Conservation (phyloP, 2,888 invertebrate species). For the Eupeodes latifasciatus region DNA sequence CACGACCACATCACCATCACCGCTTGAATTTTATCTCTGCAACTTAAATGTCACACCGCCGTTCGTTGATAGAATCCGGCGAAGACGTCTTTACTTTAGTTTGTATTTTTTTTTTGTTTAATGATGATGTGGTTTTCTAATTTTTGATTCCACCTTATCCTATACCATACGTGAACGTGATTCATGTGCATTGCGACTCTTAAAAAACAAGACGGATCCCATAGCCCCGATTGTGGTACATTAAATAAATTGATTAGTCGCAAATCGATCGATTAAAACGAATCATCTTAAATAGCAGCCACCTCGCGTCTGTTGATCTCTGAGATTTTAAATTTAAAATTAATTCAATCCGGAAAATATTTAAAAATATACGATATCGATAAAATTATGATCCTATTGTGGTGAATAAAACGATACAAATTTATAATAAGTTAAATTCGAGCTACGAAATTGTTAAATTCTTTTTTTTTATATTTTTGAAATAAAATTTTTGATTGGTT, state of each 20-base stretch:
- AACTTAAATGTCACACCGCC: conserved; percentile 59
- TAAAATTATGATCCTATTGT: conserved; percentile 36
- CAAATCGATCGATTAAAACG: conserved; percentile 83
- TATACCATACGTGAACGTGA: conserved; percentile 37
- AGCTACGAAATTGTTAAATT: conserved; percentile 46
- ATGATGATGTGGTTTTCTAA: conserved; percentile 65
- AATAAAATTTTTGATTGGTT: conserved; percentile 47
- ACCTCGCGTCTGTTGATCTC: conserved; percentile 41
- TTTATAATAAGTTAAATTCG: conserved; percentile 47
- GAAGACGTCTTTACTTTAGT: conserved; percentile 30
- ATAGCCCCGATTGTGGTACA: conserved; percentile 60
- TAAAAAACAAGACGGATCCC: conserved; percentile 38
- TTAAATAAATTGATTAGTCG: conserved; percentile 82
- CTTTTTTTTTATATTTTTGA: conserved; percentile 37
- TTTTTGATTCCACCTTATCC: conserved; percentile 66
- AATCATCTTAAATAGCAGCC: conserved; percentile 78
- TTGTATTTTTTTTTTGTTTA: conserved; percentile 8
- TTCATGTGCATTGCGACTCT: conserved; percentile 59
- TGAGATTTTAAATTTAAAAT: conserved; percentile 10
- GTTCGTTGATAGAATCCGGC: conserved; percentile 52
- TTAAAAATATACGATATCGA: conserved; percentile 21
- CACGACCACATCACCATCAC: conserved; percentile 29
- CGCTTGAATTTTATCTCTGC: conserved; percentile 46
- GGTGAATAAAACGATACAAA: conserved; percentile 62
- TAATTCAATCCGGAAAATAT: conserved; percentile 41